Percentiles rank a stretch among this genome's conserved stretches.
These are phyloP conservation scores for Mastigias papua DNA, from an alignment of 30 jellyfish, hydroid and myxozoan genomes.

Conservation along the genomic window DNA sequence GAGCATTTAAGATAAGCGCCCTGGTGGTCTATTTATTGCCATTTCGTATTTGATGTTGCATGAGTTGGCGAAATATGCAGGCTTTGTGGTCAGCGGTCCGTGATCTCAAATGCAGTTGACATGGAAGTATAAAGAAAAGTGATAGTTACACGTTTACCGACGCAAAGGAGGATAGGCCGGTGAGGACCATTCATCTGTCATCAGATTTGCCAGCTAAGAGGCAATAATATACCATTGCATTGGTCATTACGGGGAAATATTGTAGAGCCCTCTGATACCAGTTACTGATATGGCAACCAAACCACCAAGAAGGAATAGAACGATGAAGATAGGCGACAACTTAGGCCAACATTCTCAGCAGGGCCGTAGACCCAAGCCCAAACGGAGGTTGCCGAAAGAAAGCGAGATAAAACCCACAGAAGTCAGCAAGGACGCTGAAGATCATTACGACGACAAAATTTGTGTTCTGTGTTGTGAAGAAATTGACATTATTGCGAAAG, in stretches of 20 bases:
- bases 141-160: too few relatives aligned
- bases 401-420: slow-evolving; percentile 1
- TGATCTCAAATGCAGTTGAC: too few relatives aligned
- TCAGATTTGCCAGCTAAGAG: too few relatives aligned
- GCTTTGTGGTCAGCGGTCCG: too few relatives aligned
- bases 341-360: slow-evolving; percentile 16
- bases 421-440: slow-evolving; percentile 19
- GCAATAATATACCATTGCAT: too few relatives aligned
- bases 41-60: too few relatives aligned
- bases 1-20: too few relatives aligned
- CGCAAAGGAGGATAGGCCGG: too few relatives aligned
- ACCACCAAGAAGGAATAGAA: slow-evolving; percentile 54
- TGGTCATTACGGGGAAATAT: neutral
- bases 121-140: too few relatives aligned
- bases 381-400: neutral
- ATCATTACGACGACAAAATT: slow-evolving; percentile 25
- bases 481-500: slow-evolving; percentile 71
- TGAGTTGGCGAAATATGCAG: too few relatives aligned
- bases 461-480: slow-evolving; percentile 91
- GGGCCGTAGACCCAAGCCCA: neutral
- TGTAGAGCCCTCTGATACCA: neutral
- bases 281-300: neutral
- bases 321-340: slow-evolving; percentile 53
- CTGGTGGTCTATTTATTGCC: too few relatives aligned
- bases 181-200: too few relatives aligned